phyloP scores from a whole-genome alignment of 37 sponge, comb jelly and placozoan species.

The Halisarca cf. caerulea region DNA sequence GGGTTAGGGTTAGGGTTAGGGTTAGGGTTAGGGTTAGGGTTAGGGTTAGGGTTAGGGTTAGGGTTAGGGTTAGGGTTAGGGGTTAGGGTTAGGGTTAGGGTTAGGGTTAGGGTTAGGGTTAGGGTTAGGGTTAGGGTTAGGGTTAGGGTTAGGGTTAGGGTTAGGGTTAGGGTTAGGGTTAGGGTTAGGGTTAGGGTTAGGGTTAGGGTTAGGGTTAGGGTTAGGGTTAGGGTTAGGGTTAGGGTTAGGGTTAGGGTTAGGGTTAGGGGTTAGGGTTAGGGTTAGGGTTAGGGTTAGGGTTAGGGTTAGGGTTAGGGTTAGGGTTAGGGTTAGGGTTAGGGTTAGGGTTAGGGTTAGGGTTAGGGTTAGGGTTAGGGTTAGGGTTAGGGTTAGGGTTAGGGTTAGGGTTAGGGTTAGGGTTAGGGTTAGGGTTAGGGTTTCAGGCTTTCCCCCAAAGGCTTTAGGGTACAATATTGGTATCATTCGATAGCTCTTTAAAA shows the following conservation, averaged over 20 bases:
- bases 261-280: no score
- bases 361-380: slow-evolving; percentile 64
- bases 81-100: no score
- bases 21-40: background rate
- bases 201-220: slow-evolving; percentile 8
- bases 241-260: slow-evolving; percentile 8
- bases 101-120: slow-evolving; percentile 55
- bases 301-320: slow-evolving; percentile 30
- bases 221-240: slow-evolving; percentile 8
- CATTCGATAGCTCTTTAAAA: no score
- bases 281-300: slow-evolving; percentile 7
- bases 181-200: slow-evolving; percentile 8
- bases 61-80: no score
- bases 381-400: slow-evolving; percentile 48
- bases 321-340: slow-evolving; percentile 63
- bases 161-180: slow-evolving; percentile 8
- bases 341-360: slow-evolving; percentile 63
- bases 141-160: slow-evolving; percentile 8
- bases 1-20: background rate
- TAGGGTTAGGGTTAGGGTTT: slow-evolving; percentile 25
- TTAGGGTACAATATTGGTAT: no score
- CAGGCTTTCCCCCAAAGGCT: no score
- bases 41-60: background rate
- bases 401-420: slow-evolving; percentile 29
- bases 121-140: slow-evolving; percentile 56